phyloP scores from a whole-genome alignment of 2,888 invertebrate species.

The Bombyx huttoni region DNA sequence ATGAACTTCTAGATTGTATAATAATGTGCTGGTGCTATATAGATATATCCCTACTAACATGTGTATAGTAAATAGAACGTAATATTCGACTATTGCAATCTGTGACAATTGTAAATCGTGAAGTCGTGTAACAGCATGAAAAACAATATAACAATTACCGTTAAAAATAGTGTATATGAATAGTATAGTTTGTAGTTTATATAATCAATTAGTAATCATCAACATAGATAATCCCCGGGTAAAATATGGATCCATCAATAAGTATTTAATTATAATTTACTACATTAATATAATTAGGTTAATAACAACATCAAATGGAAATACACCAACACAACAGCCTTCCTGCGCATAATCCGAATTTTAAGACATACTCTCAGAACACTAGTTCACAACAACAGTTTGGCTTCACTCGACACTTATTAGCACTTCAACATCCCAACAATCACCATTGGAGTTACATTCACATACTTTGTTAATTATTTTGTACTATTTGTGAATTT shows the following conservation, averaged over 20 bases:
- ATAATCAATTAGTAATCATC: slow-evolving; percentile 46
- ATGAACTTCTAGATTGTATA: slow-evolving; percentile 43
- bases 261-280: slow-evolving; percentile 51
- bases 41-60: slow-evolving; percentile 48
- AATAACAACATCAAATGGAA: slow-evolving; percentile 55
- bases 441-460: slow-evolving; percentile 5
- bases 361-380: neutral
- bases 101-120: slow-evolving; percentile 37
- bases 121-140: slow-evolving; percentile 45
- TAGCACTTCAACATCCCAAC: neutral
- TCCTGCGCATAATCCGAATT: slow-evolving; percentile 10
- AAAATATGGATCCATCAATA: slow-evolving; percentile 56
- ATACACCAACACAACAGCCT: slow-evolving; percentile 26
- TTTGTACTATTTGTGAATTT: slow-evolving; percentile 7
- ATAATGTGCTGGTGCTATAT: slow-evolving; percentile 35
- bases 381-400: neutral
- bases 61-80: slow-evolving; percentile 56
- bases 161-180: slow-evolving; percentile 64
- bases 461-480: slow-evolving; percentile 5
- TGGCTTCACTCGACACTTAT: neutral
- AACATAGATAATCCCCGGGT: slow-evolving; percentile 52
- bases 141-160: slow-evolving; percentile 61
- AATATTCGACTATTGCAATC: slow-evolving; percentile 52
- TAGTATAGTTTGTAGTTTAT: slow-evolving; percentile 43
- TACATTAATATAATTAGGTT: slow-evolving; percentile 52